These are phyloP conservation scores for Drosophila chauvacae DNA, from an alignment of 1,140 invertebrate genomes.

Conservation along the genomic window DNA sequence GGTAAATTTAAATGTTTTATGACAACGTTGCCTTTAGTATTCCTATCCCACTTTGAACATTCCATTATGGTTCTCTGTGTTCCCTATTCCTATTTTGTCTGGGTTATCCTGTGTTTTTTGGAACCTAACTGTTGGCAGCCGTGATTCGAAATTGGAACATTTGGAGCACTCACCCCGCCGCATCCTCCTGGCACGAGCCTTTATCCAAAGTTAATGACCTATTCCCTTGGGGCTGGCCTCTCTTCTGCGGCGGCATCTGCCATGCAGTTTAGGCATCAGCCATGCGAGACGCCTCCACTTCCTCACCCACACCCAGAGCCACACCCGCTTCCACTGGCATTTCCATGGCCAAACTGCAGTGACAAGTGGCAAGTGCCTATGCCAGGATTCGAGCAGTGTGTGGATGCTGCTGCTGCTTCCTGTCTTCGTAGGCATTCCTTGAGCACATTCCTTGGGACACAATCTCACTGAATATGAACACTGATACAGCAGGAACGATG, in stretches of 20 bases:
- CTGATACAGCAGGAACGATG: not conserved
- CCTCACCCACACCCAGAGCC: not conserved
- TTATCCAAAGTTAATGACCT: constrained; percentile 61
- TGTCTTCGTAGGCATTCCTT: constrained; percentile 6
- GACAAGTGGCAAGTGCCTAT: constrained; percentile 25
- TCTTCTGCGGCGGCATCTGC: constrained; percentile 40
- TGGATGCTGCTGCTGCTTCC: not conserved
- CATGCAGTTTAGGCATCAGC: constrained; percentile 50
- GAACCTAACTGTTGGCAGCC: constrained; percentile 5
- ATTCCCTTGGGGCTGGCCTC: constrained; percentile 19
- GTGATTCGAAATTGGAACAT: constrained; percentile 12
- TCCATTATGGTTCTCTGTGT: no score
- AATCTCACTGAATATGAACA: constrained; percentile 9
- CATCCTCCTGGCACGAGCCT: constrained; percentile 1
- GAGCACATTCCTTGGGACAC: not conserved
- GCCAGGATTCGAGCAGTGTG: constrained; percentile 14
- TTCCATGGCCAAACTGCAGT: constrained; percentile 16
- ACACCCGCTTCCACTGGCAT: constrained; percentile 5
- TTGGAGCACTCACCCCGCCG: not conserved
- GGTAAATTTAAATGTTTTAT: no score
- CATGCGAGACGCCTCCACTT: constrained; percentile 42
- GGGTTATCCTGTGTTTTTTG: not conserved
- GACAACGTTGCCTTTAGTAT: not conserved
- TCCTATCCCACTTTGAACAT: not conserved
- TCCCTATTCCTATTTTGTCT: no score